Percentiles rank a stretch among this genome's conserved stretches.
These are phyloP conservation scores for Eunapius fragilis DNA, from an alignment of 37 sponge, comb jelly and placozoan genomes.

Conservation along the genomic window DNA sequence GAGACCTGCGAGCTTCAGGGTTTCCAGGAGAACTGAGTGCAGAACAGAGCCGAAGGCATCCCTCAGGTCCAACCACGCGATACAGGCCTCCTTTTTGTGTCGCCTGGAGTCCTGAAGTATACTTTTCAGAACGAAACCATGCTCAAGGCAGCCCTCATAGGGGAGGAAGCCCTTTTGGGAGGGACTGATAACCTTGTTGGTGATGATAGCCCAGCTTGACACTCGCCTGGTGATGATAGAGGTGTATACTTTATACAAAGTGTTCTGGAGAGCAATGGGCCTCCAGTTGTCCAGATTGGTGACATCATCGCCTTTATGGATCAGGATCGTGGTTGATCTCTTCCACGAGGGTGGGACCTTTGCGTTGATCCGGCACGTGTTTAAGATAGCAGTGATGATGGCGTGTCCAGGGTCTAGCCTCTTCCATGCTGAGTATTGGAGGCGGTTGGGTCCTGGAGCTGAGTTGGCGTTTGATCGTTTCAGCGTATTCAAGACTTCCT, in stretches of 20 bases:
- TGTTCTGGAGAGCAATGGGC: slow-evolving; percentile 36
- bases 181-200: neutral
- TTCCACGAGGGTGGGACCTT: slow-evolving; percentile 29
- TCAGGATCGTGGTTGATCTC: slow-evolving; percentile 17
- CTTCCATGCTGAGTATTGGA: neutral
- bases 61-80: slow-evolving; percentile 43
- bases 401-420: neutral
- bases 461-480: neutral
- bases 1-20: no score
- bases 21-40: neutral
- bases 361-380: neutral
- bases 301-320: slow-evolving; percentile 18
- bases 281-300: slow-evolving; percentile 19
- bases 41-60: slow-evolving; percentile 55
- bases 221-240: slow-evolving; percentile 32
- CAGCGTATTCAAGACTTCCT: neutral
- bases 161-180: slow-evolving; percentile 50
- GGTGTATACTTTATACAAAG: slow-evolving; percentile 36
- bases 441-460: neutral
- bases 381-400: neutral
- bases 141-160: slow-evolving; percentile 39
- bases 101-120: slow-evolving; percentile 19
- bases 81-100: slow-evolving; percentile 1
- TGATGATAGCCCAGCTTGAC: slow-evolving; percentile 12
- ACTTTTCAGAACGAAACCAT: slow-evolving; percentile 20